These are phyloP conservation scores for Drusus annulatus DNA, from an alignment of 1,140 invertebrate genomes.

Conservation along the genomic window DNA sequence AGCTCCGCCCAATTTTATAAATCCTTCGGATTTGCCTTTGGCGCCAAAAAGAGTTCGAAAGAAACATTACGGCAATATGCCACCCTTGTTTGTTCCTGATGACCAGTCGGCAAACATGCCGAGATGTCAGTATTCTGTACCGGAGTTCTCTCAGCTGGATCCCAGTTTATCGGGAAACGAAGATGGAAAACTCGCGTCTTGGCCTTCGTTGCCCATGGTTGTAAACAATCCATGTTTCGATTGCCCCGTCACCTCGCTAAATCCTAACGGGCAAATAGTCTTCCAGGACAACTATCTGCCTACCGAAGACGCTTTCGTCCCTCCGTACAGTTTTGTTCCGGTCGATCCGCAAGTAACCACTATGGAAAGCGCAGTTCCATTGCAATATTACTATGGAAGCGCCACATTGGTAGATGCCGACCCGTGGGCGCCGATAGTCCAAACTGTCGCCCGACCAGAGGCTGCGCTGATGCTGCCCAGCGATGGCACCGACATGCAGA, in stretches of 20 bases:
- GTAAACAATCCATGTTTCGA: slow-evolving; percentile 71
- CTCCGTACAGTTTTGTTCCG: slow-evolving; percentile 66
- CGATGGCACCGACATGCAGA: slow-evolving; percentile 62
- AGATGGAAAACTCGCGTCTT: slow-evolving; percentile 36
- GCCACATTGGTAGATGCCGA: slow-evolving; percentile 62
- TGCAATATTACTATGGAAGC: slow-evolving; percentile 66
- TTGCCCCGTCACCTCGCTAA: slow-evolving; percentile 64
- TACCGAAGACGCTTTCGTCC: slow-evolving; percentile 69
- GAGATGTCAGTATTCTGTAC: slow-evolving; percentile 64
- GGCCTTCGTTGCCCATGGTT: slow-evolving; percentile 62
- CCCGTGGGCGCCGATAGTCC: slow-evolving; percentile 65
- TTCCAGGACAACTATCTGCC: slow-evolving; percentile 69
- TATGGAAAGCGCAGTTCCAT: slow-evolving; percentile 54
- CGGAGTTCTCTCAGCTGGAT: slow-evolving; percentile 67
- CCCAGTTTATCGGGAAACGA: slow-evolving; percentile 21
- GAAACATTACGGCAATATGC: slow-evolving; percentile 16
- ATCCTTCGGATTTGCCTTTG: not conserved
- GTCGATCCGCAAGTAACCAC: slow-evolving; percentile 57
- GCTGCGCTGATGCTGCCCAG: slow-evolving; percentile 48
- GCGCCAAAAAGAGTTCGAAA: slow-evolving; percentile 36
- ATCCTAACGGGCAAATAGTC: slow-evolving; percentile 61
- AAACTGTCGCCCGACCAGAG: slow-evolving; percentile 60
- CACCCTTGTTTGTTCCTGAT: not conserved
- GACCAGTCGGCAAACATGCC: slow-evolving; percentile 30
- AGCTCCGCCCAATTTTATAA: not conserved